phyloP scores from a whole-genome alignment of 2,113 vertebrate genomes.

The Mesitornis unicolor region DNA sequence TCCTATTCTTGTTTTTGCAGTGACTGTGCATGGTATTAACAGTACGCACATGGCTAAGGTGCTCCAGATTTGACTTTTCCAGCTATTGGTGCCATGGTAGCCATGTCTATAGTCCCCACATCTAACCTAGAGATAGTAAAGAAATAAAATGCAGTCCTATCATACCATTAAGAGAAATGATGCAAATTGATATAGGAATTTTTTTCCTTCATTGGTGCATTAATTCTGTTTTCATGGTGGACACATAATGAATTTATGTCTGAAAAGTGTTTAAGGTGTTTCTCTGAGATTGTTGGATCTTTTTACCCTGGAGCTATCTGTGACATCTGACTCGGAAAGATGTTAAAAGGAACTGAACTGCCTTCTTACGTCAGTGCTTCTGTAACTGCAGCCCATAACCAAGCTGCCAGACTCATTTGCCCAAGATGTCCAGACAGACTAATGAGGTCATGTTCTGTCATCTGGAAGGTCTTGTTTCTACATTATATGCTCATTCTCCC shows the following conservation, averaged over 20 bases:
- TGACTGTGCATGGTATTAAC: not conserved
- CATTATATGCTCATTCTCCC: not conserved
- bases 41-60: not conserved
- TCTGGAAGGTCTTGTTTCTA: not conserved
- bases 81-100: not conserved
- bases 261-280: not conserved
- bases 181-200: not conserved
- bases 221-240: not conserved
- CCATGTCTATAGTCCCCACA: not conserved
- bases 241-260: not conserved
- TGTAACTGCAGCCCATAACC: not conserved
- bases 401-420: not conserved
- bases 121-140: not conserved
- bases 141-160: not conserved
- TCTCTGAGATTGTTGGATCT: not conserved
- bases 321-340: not conserved
- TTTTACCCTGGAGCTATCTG: not conserved
- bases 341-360: not conserved
- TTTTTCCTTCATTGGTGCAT: not conserved
- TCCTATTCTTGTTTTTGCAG: not conserved
- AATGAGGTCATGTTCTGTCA: not conserved
- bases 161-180: not conserved
- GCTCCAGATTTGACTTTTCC: not conserved
- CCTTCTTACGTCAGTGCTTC: fast-evolving
- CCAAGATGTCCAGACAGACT: not conserved